Conservation (phyloP, 2,797 vertebrate genomes). For the Xiphorhynchus erythropygius region DNA sequence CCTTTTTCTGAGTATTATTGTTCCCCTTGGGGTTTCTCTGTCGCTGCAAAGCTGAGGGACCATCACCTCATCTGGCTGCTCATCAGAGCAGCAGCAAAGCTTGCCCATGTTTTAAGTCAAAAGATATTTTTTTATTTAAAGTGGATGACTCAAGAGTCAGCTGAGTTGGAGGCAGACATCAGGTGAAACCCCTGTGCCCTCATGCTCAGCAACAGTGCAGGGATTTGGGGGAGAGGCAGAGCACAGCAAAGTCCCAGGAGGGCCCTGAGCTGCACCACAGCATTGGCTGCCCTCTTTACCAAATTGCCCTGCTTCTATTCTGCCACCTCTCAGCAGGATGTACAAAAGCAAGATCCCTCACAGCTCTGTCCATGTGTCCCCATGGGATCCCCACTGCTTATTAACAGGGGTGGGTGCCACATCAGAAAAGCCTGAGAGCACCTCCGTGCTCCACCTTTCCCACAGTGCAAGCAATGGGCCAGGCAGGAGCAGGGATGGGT, state of each 20-base stretch:
- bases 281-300: not conserved
- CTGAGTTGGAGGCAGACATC: not conserved
- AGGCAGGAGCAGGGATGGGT: not conserved
- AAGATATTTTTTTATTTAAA: not conserved
- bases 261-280: not conserved
- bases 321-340: not conserved
- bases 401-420: not conserved
- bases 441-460: not conserved
- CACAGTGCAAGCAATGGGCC: not conserved
- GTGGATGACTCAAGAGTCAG: not conserved
- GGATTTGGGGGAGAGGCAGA: not conserved
- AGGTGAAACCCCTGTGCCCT: not conserved
- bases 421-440: accelerated
- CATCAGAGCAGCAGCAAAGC: not conserved
- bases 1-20: not conserved
- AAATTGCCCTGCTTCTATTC: not conserved
- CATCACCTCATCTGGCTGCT: not conserved
- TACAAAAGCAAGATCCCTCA: not conserved
- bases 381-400: not conserved
- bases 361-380: accelerated
- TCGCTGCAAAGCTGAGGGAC: not conserved
- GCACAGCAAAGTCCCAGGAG: not conserved
- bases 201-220: not conserved
- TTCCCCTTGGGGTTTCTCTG: not conserved
- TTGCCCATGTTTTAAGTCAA: not conserved